These are phyloP conservation scores for Solen grandis DNA, from an alignment of 1,140 invertebrate species.

Conservation along the genomic window DNA sequence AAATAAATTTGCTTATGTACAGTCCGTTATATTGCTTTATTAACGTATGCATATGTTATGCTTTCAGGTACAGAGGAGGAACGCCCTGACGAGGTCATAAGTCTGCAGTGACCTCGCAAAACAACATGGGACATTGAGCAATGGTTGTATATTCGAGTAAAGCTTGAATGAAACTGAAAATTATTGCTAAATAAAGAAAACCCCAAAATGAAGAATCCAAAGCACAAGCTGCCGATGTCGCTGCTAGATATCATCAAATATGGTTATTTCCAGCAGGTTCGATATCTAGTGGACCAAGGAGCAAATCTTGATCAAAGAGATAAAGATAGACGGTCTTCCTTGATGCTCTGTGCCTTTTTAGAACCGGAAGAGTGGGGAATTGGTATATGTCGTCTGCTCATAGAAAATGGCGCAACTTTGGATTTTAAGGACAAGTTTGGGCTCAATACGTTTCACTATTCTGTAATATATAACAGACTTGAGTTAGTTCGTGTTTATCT, in stretches of 20 bases:
- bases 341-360: constrained; percentile 74
- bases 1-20: too few species aligned
- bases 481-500: constrained; percentile 70
- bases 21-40: too few species aligned
- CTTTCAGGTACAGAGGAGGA: too few species aligned
- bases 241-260: constrained; percentile 69
- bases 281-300: constrained; percentile 67
- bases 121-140: too few species aligned
- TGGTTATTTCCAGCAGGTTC: constrained; percentile 74
- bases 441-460: constrained; percentile 76
- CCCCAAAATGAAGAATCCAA: constrained; percentile 38
- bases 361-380: constrained; percentile 72
- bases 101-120: too few species aligned
- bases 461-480: constrained; percentile 69
- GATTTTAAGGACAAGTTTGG: constrained; percentile 64
- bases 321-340: constrained; percentile 62
- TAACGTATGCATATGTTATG: too few species aligned
- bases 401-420: constrained; percentile 74
- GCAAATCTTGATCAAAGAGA: constrained; percentile 68
- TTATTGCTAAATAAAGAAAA: background rate
- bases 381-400: constrained; percentile 69
- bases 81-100: too few species aligned
- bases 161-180: background rate
- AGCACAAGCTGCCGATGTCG: constrained; percentile 20
- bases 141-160: too few species aligned